A percentile compares a stretch with the other conserved stretches of the same genome.
These are phyloP conservation scores for Brachionus calyciflorus DNA, from an alignment of 1,140 invertebrate species.

Conservation along the genomic window DNA sequence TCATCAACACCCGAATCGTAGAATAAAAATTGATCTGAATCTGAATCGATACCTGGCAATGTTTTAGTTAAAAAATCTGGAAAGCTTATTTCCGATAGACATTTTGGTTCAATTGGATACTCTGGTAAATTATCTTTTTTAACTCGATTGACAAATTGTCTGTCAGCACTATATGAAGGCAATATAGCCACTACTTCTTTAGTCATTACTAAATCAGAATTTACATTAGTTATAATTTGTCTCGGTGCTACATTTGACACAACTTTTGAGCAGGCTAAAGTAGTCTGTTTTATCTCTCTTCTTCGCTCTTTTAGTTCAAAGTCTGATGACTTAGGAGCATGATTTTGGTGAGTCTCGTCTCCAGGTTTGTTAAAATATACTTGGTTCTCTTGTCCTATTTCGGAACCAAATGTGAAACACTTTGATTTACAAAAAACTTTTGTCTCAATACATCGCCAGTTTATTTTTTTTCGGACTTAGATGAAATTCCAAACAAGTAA, in stretches of 20 bases:
- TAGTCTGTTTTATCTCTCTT: slow-evolving; percentile 8
- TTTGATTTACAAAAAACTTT: too few species aligned
- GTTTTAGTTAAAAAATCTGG: neutral
- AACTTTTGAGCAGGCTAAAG: slow-evolving; percentile 18
- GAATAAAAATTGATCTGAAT: neutral
- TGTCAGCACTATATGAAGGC: neutral
- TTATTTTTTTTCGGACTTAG: slow-evolving; percentile 9
- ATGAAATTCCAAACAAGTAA: slow-evolving; percentile 9
- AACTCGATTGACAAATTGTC: neutral
- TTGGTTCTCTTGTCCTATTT: too few species aligned
- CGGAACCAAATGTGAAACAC: too few species aligned
- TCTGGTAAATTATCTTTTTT: slow-evolving; percentile 3
- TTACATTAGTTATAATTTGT: slow-evolving; percentile 5
- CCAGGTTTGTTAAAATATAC: neutral
- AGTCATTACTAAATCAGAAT: neutral
- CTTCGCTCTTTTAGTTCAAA: neutral
- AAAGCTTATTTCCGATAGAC: neutral
- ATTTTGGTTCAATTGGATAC: slow-evolving; percentile 15
- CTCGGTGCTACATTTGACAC: slow-evolving; percentile 11
- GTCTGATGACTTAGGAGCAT: slow-evolving; percentile 13
- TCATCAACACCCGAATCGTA: neutral
- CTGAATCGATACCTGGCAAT: neutral
- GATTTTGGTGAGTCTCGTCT: slow-evolving; percentile 19
- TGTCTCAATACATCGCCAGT: neutral
- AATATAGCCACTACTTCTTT: slow-evolving; percentile 11